Base-by-base conservation (phyloP, 1,140 invertebrate species). In the Colletes latitarsis region DNA sequence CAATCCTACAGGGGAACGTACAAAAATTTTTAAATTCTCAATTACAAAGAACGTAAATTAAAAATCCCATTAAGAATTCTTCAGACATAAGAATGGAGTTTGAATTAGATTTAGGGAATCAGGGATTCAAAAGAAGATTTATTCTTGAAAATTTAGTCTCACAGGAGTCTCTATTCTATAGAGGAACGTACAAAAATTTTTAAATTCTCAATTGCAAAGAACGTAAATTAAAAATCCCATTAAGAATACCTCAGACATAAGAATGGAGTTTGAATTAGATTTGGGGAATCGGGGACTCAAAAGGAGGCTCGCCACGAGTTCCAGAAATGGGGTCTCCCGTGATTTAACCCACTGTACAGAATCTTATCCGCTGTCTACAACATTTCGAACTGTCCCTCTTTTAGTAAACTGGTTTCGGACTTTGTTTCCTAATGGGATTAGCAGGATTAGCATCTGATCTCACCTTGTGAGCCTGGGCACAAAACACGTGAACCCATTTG, bases 341-440 rank as follows among this genome's bases (percentile, higher is more conserved):
- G 62, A 58, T 55, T 67, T 62, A 52, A 60, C 17, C 68, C 30
- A 41, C 58, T 43, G 55, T 19, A 21, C 52, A 83, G 62, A 71
- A 67, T 63, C 62, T 30, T 74, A 55, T 53, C 15, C 70, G 49
- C 71, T 86, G 84, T 81, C 85, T 83, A 75, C 84, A 86, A 81
- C 85, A 60, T 82, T 78, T 82, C 82, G 82, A 80, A 71, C 82
- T 77, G 80, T 83, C 64, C 67, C 78, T 78, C 58, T 81, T 75
- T 73, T 69, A 52, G 77, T 86, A 84, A 88, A 88, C 88, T 86
- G 88, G 86, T 88, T 88, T 67, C 73, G 76, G 80, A 85, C 75
- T 84, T 88, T 86, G 82, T 86, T 88, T 82, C 72, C 77, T 89
- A 89, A 88, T 89, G 87, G 85, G 86, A 89, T 89, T 88, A 88